Evolutionary conservation across 2,113 vertebrate genomes (phyloP).

Genomic region (Microtus oregoni): DNA sequence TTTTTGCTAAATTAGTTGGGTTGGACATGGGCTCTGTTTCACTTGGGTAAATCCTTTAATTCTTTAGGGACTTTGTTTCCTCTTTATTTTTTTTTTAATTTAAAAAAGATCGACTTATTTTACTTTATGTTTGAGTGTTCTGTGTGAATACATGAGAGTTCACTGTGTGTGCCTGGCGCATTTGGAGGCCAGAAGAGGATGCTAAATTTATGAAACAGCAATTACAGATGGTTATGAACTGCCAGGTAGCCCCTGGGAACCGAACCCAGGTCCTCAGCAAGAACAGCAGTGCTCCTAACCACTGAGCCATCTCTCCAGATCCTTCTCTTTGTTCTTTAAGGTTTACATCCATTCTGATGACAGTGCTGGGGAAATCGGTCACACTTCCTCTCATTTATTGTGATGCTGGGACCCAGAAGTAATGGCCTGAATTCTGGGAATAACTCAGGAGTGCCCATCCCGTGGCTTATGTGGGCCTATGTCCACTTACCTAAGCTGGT

Average conservation of each 20-base stretch:
- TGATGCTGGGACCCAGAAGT: fast-evolving
- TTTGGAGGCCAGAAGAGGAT: background rate
- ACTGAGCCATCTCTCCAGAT: background rate
- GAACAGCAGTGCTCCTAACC: background rate
- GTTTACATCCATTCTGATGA: background rate
- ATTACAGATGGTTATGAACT: background rate
- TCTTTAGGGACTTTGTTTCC: background rate
- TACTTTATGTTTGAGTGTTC: background rate
- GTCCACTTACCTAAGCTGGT: background rate
- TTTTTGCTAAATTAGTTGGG: background rate
- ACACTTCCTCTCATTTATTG: fast-evolving
- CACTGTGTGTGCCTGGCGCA: no score
- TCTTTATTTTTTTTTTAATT: background rate
- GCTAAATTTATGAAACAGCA: background rate
- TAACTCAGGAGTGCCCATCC: background rate
- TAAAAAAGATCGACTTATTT: background rate
- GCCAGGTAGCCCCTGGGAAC: background rate
- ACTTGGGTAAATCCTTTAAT: background rate
- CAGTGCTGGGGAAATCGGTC: background rate
- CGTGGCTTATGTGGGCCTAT: background rate
- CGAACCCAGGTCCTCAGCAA: background rate
- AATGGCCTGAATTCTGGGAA: no score
- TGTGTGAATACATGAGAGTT: background rate
- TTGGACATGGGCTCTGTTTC: background rate
- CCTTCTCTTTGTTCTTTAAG: background rate